Evolutionary conservation across 2,888 invertebrate species (phyloP).

Genomic region (Carabus problematicus): DNA sequence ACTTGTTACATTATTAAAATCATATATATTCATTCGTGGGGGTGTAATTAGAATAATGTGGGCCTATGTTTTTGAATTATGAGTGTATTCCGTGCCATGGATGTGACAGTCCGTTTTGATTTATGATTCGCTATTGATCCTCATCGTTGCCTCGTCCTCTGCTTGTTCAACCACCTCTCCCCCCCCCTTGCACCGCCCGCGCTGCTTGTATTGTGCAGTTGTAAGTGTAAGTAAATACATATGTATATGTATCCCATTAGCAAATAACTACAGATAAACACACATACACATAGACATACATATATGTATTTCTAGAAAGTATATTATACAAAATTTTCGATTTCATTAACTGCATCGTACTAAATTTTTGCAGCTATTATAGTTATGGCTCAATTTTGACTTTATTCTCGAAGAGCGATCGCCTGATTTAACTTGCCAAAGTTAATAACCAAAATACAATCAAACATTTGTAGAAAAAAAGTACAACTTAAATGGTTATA

Average conservation of each 20-base stretch:
- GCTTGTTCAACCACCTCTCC: not conserved
- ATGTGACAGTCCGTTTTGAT: slow-evolving; percentile 39
- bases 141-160: not conserved
- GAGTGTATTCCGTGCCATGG: slow-evolving; percentile 40
- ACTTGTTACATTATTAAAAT: slow-evolving; percentile 31
- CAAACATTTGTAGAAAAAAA: too few species aligned
- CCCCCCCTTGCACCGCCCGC: slow-evolving; percentile 9
- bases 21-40: slow-evolving; percentile 6
- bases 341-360: too few species aligned
- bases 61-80: slow-evolving; percentile 41
- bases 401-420: too few species aligned
- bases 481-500: too few species aligned
- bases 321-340: too few species aligned
- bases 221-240: slow-evolving; percentile 12
- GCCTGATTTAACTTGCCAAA: too few species aligned
- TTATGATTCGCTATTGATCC: slow-evolving; percentile 41
- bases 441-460: too few species aligned
- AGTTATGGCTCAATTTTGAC: too few species aligned
- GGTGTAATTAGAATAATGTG: slow-evolving; percentile 36
- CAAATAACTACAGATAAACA: too few species aligned
- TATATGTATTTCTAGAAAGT: too few species aligned
- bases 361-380: too few species aligned
- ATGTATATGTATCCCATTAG: not conserved
- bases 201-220: not conserved
- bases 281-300: too few species aligned